A percentile compares a stretch with the other conserved stretches of the same genome.
These are phyloP conservation scores for Halichoerus grypus DNA, from an alignment of 2,113 vertebrate genomes.

Conservation along the genomic window DNA sequence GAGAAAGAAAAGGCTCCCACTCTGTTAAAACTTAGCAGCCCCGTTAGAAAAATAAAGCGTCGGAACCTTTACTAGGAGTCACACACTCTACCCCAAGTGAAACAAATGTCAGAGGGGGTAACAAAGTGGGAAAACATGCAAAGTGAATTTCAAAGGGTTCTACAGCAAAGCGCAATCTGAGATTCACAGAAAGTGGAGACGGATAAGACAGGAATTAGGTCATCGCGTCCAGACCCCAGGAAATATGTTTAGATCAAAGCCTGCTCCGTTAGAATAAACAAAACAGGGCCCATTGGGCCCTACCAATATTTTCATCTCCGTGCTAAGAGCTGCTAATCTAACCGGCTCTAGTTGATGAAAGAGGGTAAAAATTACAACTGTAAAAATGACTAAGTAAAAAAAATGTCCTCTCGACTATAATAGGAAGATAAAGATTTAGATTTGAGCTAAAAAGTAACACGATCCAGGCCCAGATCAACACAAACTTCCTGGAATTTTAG, in stretches of 20 bases:
- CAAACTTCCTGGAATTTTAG: conserved; percentile 80
- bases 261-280: conserved; percentile 74
- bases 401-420: conserved; percentile 53
- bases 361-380: conserved; percentile 73
- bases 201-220: conserved; percentile 81
- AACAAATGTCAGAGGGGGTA: conserved; percentile 57
- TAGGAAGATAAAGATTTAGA: conserved; percentile 76
- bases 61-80: background rate
- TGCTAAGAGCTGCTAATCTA: conserved; percentile 76
- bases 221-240: conserved; percentile 81
- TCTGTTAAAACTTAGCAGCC: conserved; percentile 72
- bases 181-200: conserved; percentile 73
- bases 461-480: conserved; percentile 77
- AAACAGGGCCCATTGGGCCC: conserved; percentile 60
- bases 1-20: background rate
- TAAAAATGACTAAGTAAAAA: conserved; percentile 69
- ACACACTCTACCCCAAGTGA: conserved; percentile 33
- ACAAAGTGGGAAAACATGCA: conserved; percentile 31
- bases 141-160: conserved; percentile 78
- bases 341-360: conserved; percentile 69
- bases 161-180: conserved; percentile 68
- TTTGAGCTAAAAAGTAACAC: conserved; percentile 76
- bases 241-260: conserved; percentile 83
- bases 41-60: conserved; percentile 76
- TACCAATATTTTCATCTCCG: conserved; percentile 77